A percentile compares a stretch with the other conserved stretches of the same genome.
Conservation (phyloP, 2,888 invertebrate species). For the Hirtodrosophila trivittata region DNA sequence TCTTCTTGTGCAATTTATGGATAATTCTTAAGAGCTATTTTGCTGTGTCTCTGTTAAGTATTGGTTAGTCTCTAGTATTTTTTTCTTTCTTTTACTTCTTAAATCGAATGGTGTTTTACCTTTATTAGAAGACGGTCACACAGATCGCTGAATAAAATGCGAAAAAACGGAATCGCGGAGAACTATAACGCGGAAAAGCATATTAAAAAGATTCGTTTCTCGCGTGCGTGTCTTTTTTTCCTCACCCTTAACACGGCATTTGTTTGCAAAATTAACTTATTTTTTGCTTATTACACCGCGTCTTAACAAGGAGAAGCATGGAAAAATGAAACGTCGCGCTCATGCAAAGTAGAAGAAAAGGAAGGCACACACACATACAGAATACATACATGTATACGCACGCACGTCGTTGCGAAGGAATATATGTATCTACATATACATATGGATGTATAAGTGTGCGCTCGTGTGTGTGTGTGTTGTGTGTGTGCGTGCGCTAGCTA, state of each 20-base stretch:
- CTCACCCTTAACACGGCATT: slow-evolving; percentile 19
- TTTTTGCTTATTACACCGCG: slow-evolving; percentile 23
- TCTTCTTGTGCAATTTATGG: too few species aligned
- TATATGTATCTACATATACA: slow-evolving; percentile 67
- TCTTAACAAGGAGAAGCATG: slow-evolving; percentile 23
- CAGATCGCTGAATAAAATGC: slow-evolving; percentile 52
- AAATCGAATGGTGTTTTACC: too few species aligned
- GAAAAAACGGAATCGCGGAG: slow-evolving; percentile 64
- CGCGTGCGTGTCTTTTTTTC: slow-evolving; percentile 50
- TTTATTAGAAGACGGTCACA: slow-evolving; percentile 33
- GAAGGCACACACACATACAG: slow-evolving; percentile 65
- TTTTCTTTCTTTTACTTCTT: too few species aligned
- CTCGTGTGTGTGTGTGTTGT: slow-evolving; percentile 36
- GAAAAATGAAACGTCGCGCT: slow-evolving; percentile 54
- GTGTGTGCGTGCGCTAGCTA: slow-evolving; percentile 40
- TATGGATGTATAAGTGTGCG: slow-evolving; percentile 53
- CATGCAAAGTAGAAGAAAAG: slow-evolving; percentile 65
- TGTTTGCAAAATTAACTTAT: slow-evolving; percentile 19
- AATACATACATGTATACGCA: slow-evolving; percentile 61
- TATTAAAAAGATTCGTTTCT: slow-evolving; percentile 54
- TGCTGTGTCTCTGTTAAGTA: too few species aligned
- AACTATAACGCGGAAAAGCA: slow-evolving; percentile 62
- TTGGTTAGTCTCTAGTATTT: too few species aligned
- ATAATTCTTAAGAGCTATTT: too few species aligned
- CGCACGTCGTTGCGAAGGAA: slow-evolving; percentile 68